Percentiles rank a stretch among this genome's conserved stretches.
Conservation (phyloP, 1,140 invertebrate species). For the Goniozus legneri region DNA sequence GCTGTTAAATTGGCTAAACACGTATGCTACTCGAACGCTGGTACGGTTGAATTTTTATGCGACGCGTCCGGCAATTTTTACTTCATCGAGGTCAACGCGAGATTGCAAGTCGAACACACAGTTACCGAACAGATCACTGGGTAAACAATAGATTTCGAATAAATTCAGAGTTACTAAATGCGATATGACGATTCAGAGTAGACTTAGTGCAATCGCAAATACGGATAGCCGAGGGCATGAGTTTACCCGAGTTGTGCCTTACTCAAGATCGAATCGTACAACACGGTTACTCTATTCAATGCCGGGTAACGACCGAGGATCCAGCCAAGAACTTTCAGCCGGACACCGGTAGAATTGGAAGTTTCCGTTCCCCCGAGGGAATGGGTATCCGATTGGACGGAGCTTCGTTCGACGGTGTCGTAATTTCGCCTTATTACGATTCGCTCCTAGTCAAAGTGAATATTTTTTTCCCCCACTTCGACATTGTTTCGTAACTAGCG, state of each 20-base stretch:
- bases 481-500: no score
- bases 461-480: no score
- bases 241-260: conserved; percentile 86
- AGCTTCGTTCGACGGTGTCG: conserved; percentile 93
- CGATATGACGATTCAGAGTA: conserved; percentile 59
- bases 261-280: conserved; percentile 85
- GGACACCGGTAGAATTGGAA: conserved; percentile 94
- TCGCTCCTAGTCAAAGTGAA: conserved; percentile 93
- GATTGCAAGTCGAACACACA: conserved; percentile 98
- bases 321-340: conserved; percentile 97
- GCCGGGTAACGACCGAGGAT: conserved; percentile 98
- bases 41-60: conserved; percentile 97
- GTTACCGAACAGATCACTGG: conserved; percentile 99
- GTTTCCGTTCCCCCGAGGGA: conserved; percentile 95
- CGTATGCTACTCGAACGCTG: conserved; percentile 97
- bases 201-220: conserved; percentile 99
- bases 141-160: conserved; percentile 54
- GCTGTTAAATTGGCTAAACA: conserved; percentile 86
- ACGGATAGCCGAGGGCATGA: conserved; percentile 91
- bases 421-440: conserved; percentile 98
- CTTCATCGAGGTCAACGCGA: conserved; percentile 99
- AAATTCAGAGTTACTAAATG: background rate
- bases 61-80: conserved; percentile 93
- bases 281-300: conserved; percentile 93
- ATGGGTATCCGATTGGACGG: conserved; percentile 98